Conservation (phyloP, 2,888 invertebrate species). For the Spodoptera littoralis region DNA sequence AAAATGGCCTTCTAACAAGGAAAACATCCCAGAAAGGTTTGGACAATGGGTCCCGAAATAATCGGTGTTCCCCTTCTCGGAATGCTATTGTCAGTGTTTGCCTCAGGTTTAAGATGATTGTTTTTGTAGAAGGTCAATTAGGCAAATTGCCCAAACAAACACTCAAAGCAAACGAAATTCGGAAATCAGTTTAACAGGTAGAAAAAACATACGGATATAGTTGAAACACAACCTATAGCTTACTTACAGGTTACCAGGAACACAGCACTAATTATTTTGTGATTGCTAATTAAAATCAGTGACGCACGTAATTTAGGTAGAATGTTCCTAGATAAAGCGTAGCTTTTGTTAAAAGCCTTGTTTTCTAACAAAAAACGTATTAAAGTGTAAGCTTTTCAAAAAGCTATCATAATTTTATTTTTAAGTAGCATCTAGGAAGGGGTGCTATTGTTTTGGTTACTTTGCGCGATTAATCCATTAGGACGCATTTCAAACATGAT, state of each 20-base stretch:
- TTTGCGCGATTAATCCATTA: conserved; percentile 62
- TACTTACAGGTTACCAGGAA: background rate
- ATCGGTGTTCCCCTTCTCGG: conserved; percentile 67
- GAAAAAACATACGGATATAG: no score
- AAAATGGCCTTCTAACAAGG: conserved; percentile 66
- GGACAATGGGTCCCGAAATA: conserved; percentile 68
- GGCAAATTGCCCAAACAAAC: conserved; percentile 39
- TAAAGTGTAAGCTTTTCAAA: background rate
- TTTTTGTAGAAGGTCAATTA: conserved; percentile 46
- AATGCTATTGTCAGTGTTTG: conserved; percentile 63
- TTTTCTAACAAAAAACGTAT: conserved; percentile 7
- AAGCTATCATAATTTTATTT: conserved; percentile 28
- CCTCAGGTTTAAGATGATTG: conserved; percentile 72
- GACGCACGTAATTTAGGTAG: background rate
- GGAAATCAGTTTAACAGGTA: conserved; percentile 7
- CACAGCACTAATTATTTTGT: background rate
- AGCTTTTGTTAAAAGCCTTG: conserved; percentile 5
- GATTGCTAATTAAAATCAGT: conserved; percentile 6
- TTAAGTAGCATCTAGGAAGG: conserved; percentile 20
- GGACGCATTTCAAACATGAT: conserved; percentile 70
- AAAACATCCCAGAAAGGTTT: conserved; percentile 75
- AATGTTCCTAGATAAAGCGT: background rate
- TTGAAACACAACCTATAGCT: background rate
- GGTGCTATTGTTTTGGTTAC: conserved; percentile 42
- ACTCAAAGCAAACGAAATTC: conserved; percentile 20